Evolutionary conservation across 2,888 invertebrate genomes (phyloP), one percentile per base, ranked within the genome.

Genomic region (Hipparchia semele): DNA sequence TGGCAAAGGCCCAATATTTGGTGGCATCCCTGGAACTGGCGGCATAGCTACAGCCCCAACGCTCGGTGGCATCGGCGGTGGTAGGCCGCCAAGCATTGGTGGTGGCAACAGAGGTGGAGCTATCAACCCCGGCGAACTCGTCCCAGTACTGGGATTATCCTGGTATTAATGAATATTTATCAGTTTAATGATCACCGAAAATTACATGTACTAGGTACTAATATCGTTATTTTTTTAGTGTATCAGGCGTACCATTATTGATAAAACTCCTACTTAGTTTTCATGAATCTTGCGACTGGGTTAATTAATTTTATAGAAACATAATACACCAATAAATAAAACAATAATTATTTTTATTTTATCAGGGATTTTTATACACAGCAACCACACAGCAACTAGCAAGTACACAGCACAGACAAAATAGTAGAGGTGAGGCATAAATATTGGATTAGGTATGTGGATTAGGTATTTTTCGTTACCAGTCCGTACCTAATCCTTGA

Each of bases 51-150:
- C 91, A 12, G 94, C 84, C 5, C 59, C 59, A 10, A 60, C 59
- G 39, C 2, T 12, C 2, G 94, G 92, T 2, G 95, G 94, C 81
- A 95, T 91, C 2, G 94, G 87, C 0, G 95, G 94, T 12, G 95
- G 90, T 73, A 94, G 81, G 6, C 91, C 92, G 46, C 91, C 89
- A 9, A 95, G 80, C 85, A 92, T 89, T 1, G 91, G 84, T 0
- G 93, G 91, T 4, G 92, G 90, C 67, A 92, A 78, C 60, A 92
- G 77, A 6, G 92, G 88, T 23, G 92, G 89, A 23, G 87, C 80
- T 62, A 91, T 85, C 70, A 92, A 79, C 51, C 91, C 91, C 60
- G 93, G 93, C 0, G 93, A 93, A 79, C 89, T 86, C 39, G 91
- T 90, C 64, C 91, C 93, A 5, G 87, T 79, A 73, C 78, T 84